Evolutionary conservation across 2,888 invertebrate species (phyloP).

Genomic region (Conops quadrifasciatus): DNA sequence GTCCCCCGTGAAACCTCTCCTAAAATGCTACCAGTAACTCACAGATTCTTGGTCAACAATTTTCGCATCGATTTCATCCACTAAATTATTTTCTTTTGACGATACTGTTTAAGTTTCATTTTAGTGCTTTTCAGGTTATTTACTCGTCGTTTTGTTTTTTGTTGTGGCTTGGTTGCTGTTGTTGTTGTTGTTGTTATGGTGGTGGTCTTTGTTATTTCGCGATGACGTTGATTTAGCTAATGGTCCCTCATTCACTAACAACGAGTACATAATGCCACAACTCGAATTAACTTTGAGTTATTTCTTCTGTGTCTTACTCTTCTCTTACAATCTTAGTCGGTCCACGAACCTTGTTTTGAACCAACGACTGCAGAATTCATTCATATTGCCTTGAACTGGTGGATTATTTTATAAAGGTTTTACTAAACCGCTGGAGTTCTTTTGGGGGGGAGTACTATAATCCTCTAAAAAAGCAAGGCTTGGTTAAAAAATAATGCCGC

Average conservation of each 20-base stretch:
- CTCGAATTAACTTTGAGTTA: conserved; percentile 37
- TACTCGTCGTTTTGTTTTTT: conserved; percentile 1
- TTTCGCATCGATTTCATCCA: not conserved
- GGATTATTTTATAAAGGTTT: too few relatives aligned
- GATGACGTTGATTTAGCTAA: conserved; percentile 39
- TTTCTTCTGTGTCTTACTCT: not conserved
- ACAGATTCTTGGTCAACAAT: not conserved
- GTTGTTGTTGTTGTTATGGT: conserved; percentile 18
- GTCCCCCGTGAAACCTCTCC: too few relatives aligned
- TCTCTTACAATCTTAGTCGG: not conserved
- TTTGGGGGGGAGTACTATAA: too few relatives aligned
- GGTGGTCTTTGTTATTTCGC: conserved; percentile 19
- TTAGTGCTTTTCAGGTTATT: too few relatives aligned
- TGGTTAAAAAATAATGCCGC: too few relatives aligned
- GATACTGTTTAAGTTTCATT: too few relatives aligned
- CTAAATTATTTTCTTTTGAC: too few relatives aligned
- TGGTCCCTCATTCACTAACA: conserved; percentile 46
- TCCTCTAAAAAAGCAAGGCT: too few relatives aligned
- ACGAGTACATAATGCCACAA: conserved; percentile 25
- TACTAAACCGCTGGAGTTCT: too few relatives aligned
- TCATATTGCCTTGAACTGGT: too few relatives aligned
- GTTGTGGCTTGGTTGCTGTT: conserved; percentile 5
- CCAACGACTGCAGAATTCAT: not conserved
- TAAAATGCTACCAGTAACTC: not conserved
- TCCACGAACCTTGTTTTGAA: not conserved